phyloP scores from a whole-genome alignment of 2,113 vertebrate genomes.

The Oryctolagus cuniculus region mOryCun1.1 NC_091433.1:192264001-192264500 shows the following conservation, averaged over 20 bases:
- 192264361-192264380: background rate
- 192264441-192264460: fast-evolving
- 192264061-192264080: background rate
- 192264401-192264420: background rate
- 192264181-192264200: too few relatives aligned
- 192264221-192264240: too few relatives aligned
- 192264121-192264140: background rate
- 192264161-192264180: too few relatives aligned
- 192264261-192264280: background rate
- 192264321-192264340: background rate
- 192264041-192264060: background rate
- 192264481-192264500: fast-evolving
- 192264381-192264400: background rate
- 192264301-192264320: fast-evolving
- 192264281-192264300: background rate
- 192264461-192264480: fast-evolving
- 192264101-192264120: background rate
- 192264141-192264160: background rate
- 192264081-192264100: too few relatives aligned
- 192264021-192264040: background rate
- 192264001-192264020: background rate
- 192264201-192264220: background rate
- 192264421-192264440: fast-evolving
- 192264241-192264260: too few relatives aligned
- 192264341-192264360: background rate